phyloP scores from a whole-genome alignment of 2,797 vertebrate genomes.

The Rallus crepitans region DNA sequence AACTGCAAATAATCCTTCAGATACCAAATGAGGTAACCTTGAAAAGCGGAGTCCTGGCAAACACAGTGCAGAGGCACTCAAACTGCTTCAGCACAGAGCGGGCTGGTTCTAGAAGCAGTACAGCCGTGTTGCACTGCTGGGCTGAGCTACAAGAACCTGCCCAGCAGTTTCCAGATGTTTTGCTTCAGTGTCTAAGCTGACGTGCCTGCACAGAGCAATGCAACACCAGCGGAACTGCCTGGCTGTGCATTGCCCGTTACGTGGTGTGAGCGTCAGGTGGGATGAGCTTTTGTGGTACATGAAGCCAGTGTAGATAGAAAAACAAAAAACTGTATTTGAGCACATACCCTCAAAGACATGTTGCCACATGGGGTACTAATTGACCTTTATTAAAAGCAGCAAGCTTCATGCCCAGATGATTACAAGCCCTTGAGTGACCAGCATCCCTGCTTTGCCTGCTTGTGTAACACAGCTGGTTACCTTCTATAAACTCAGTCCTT shows the following conservation, averaged over 20 bases:
- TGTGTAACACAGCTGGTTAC: background rate
- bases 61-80: background rate
- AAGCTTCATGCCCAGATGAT: background rate
- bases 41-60: background rate
- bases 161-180: background rate
- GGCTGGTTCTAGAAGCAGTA: background rate
- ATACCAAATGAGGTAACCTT: background rate
- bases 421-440: background rate
- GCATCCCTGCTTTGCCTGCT: background rate
- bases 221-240: background rate
- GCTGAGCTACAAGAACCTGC: background rate
- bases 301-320: background rate
- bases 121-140: background rate
- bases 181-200: background rate
- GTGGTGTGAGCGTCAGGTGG: background rate
- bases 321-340: background rate
- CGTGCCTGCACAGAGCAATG: background rate
- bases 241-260: accelerated
- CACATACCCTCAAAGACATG: background rate
- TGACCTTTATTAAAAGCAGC: background rate
- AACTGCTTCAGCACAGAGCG: background rate
- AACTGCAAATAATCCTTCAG: background rate
- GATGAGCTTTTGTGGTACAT: background rate
- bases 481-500: background rate
- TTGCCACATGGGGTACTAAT: too few species aligned